A percentile compares a stretch with the other conserved stretches of the same genome.
phyloP scores from a whole-genome alignment of 2,888 invertebrate genomes.

The Drosophila anceps region DNA sequence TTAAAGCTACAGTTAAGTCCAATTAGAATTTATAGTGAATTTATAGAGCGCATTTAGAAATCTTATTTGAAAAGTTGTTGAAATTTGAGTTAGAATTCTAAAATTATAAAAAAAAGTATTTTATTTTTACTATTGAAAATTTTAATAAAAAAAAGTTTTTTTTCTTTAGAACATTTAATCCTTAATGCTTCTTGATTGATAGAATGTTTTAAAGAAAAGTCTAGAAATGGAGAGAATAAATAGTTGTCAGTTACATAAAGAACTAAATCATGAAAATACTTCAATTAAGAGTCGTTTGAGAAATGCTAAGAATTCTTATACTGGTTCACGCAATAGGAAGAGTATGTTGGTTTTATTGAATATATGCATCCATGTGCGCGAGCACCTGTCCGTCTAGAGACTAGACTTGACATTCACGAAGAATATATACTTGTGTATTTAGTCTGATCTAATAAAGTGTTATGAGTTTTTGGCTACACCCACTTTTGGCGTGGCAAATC shows the following conservation, averaged over 20 bases:
- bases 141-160: too few species aligned
- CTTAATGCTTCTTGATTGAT: too few species aligned
- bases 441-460: not conserved
- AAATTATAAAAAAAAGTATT: too few species aligned
- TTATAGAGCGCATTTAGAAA: not conserved
- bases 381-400: not conserved
- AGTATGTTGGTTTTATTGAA: not conserved
- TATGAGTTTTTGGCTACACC: not conserved
- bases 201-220: too few species aligned
- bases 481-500: conserved; percentile 1
- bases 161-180: too few species aligned
- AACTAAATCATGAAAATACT: not conserved
- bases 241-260: too few species aligned
- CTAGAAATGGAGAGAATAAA: too few species aligned
- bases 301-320: not conserved
- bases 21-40: not conserved
- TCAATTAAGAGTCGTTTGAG: not conserved
- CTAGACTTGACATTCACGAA: not conserved
- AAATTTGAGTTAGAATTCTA: not conserved
- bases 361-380: too few species aligned
- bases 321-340: not conserved
- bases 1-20: not conserved
- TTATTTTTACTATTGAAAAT: too few species aligned
- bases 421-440: not conserved
- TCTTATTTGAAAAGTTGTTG: not conserved